phyloP scores from a whole-genome alignment of 1,140 invertebrate genomes.

The Drosophila biarmipes region DNA sequence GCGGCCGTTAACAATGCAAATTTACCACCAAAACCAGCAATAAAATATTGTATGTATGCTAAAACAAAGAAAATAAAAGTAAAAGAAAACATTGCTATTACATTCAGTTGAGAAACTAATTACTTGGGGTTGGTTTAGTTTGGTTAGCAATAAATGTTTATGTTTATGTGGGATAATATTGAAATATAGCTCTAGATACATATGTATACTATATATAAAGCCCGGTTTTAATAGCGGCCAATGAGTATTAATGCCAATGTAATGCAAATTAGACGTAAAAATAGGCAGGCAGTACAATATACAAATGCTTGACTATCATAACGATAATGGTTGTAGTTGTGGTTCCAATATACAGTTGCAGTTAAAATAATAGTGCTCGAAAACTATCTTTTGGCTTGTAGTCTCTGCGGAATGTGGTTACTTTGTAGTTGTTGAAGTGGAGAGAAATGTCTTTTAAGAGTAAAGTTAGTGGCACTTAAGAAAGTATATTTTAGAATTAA shows the following conservation, averaged over 20 bases:
- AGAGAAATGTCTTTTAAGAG: slow-evolving; percentile 10
- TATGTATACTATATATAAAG: slow-evolving; percentile 59
- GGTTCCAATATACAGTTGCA: slow-evolving; percentile 45
- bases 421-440: slow-evolving; percentile 12
- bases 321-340: slow-evolving; percentile 49
- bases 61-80: slow-evolving; percentile 82
- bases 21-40: slow-evolving; percentile 82
- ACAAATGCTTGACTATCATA: slow-evolving; percentile 51
- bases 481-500: background rate
- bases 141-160: slow-evolving; percentile 56
- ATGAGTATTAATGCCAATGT: slow-evolving; percentile 67
- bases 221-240: slow-evolving; percentile 70
- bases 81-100: slow-evolving; percentile 81
- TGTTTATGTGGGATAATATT: slow-evolving; percentile 49
- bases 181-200: slow-evolving; percentile 43
- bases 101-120: slow-evolving; percentile 68
- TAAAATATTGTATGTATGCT: slow-evolving; percentile 82
- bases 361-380: slow-evolving; percentile 36
- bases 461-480: slow-evolving; percentile 10
- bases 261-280: slow-evolving; percentile 65
- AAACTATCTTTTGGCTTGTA: slow-evolving; percentile 9
- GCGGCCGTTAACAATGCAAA: slow-evolving; percentile 80
- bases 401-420: slow-evolving; percentile 1
- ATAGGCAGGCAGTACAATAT: slow-evolving; percentile 66
- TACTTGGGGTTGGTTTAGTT: slow-evolving; percentile 45